Conservation (phyloP, 2,797 vertebrate species). For the Rhabdomys pumilio region DNA sequence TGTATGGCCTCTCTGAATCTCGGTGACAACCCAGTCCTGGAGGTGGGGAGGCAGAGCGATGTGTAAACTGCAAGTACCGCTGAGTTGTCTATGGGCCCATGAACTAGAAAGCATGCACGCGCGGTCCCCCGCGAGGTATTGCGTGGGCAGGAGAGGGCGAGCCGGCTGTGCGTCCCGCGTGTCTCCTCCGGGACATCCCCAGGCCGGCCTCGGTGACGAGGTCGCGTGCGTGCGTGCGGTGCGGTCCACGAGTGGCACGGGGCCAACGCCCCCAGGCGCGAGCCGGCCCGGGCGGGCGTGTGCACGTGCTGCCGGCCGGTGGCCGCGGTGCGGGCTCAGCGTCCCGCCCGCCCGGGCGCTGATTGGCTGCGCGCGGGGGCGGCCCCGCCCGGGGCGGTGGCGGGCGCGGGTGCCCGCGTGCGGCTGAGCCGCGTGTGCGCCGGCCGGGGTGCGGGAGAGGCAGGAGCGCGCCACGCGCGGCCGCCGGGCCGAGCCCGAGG, state of each 20-base stretch:
- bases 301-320: slow-evolving; percentile 74
- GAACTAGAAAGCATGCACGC: background rate
- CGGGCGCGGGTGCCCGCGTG: slow-evolving; percentile 85
- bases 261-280: slow-evolving; percentile 51
- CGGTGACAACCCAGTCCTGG: background rate
- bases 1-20: background rate
- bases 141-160: background rate
- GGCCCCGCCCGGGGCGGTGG: slow-evolving; percentile 85
- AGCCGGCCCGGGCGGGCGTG: slow-evolving; percentile 55
- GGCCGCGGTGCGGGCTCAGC: slow-evolving; percentile 48
- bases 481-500: slow-evolving; percentile 78
- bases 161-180: background rate
- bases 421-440: slow-evolving; percentile 69
- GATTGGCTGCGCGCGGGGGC: slow-evolving; percentile 89
- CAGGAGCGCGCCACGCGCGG: slow-evolving; percentile 77
- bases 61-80: background rate
- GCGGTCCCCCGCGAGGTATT: background rate
- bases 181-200: slow-evolving; percentile 13
- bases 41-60: background rate
- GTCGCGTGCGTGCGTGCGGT: background rate
- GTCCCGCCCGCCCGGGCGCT: slow-evolving; percentile 76
- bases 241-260: background rate
- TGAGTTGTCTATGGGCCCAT: background rate
- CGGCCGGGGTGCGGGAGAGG: slow-evolving; percentile 82
- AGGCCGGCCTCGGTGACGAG: too few species aligned